Base-by-base conservation (phyloP, 1,140 invertebrate species). In the Heliothis virescens region DNA sequence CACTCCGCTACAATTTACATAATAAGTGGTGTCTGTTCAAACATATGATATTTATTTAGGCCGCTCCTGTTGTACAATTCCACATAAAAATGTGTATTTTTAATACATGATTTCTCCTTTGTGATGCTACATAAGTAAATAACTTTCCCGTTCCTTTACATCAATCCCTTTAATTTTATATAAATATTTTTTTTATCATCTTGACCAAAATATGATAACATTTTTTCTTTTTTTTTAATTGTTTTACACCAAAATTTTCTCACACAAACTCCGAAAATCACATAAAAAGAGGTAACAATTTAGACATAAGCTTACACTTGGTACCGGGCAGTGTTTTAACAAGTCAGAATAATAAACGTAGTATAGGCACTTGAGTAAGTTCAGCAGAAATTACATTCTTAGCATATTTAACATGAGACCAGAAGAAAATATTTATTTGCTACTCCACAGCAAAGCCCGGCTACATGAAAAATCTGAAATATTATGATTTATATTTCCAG, bases 201-300 rank as follows among this genome's bases (percentile, higher is more conserved):
- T 2, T 57, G 15, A 10, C 29, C 59, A 62, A 9, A 62, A 62
- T 34, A 60, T 16, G 10, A 60, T 29, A 5, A 60, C 29, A 3
- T 60, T n/a, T 53, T n/a, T 53, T 16, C 52, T 16, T 57, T 15
- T 57, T 57, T 41, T 41, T 41, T 34, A 34, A 34, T 41, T 9
- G 3, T 41, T 41, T 41, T 41, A 41, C 34, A 41, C 34, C 34
- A 41, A 41, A 7, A 26, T 0, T 41, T 41, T 41, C 34, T 41
- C 34, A 5, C 34, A 41, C 26, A 50, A 26, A 29, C 48, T 53
- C 26, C 52, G 18, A 29, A 5, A 67, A 71, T 18, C 52, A 71
- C 21, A 71, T 18, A 26, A 21, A 67, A 29, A 67, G 41, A 48
- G 26, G 48, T 69, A 52, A 71, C 67, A 71, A 71, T 53, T 71